Percentiles rank a stretch among this genome's conserved stretches.
phyloP scores from a whole-genome alignment of 1,140 invertebrate species.

The Sipha flava region DNA sequence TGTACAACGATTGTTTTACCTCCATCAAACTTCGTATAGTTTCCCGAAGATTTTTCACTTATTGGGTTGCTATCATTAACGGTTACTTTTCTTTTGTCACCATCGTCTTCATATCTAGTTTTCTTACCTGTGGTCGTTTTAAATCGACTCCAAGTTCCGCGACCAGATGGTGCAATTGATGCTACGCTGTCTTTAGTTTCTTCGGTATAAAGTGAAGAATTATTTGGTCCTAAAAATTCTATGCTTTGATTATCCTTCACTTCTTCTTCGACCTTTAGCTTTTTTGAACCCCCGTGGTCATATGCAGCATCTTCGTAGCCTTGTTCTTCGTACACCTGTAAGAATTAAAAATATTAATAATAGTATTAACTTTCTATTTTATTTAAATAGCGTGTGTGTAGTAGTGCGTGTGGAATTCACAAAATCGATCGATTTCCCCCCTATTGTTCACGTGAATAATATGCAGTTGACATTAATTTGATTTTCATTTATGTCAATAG shows the following conservation, averaged over 20 bases:
- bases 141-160: conserved; percentile 7
- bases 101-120: neutral
- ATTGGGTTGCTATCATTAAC: neutral
- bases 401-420: neutral
- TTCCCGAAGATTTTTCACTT: neutral
- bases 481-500: neutral
- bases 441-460: neutral
- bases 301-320: conserved; percentile 68
- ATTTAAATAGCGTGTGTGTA: neutral
- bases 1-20: neutral
- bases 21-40: neutral
- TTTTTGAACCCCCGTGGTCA: conserved; percentile 62
- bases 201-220: neutral
- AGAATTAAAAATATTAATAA: conserved; percentile 3
- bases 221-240: neutral
- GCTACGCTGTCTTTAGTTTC: neutral
- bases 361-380: conserved; percentile 12
- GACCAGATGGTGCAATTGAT: neutral
- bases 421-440: neutral
- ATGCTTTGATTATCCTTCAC: conserved; percentile 18
- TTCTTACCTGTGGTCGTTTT: neutral
- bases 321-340: conserved; percentile 66
- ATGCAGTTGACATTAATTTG: neutral
- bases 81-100: neutral
- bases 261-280: conserved; percentile 50